Evolutionary conservation across 2,888 invertebrate genomes (phyloP).

Genomic region (Oegoconia quadripuncta): DNA sequence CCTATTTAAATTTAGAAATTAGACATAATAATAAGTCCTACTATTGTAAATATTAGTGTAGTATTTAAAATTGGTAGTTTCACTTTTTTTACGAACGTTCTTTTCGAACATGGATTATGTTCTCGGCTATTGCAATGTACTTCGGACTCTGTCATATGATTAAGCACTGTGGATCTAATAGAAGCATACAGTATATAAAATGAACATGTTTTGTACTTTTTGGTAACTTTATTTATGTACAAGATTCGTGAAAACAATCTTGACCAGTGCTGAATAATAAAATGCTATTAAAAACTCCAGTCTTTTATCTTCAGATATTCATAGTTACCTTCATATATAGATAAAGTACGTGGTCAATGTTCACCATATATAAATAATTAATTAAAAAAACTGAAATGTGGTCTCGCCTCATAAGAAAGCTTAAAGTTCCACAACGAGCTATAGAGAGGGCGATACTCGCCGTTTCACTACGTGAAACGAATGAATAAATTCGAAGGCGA

Average conservation of each 20-base stretch:
- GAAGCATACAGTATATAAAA: constrained; percentile 17
- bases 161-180: constrained; percentile 32
- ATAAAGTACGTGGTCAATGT: too few relatives aligned
- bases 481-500: too few relatives aligned
- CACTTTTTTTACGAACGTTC: constrained; percentile 44
- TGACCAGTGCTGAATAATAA: constrained; percentile 62
- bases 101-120: constrained; percentile 24
- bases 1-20: constrained; percentile 53
- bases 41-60: constrained; percentile 73
- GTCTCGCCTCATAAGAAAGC: too few relatives aligned
- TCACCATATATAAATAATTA: too few relatives aligned
- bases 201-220: constrained; percentile 27
- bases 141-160: constrained; percentile 33
- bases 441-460: too few relatives aligned
- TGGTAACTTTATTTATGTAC: constrained; percentile 44
- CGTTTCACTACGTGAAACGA: too few relatives aligned
- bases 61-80: constrained; percentile 73
- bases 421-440: too few relatives aligned
- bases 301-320: constrained; percentile 25
- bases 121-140: constrained; percentile 37
- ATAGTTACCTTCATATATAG: too few relatives aligned
- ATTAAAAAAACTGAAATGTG: too few relatives aligned
- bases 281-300: constrained; percentile 44
- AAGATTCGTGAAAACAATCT: constrained; percentile 33
- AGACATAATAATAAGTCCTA: constrained; percentile 54